Percentiles rank a stretch among this genome's conserved stretches.
phyloP scores from a whole-genome alignment of 2,888 invertebrate species.

The Plutella xylostella region DNA sequence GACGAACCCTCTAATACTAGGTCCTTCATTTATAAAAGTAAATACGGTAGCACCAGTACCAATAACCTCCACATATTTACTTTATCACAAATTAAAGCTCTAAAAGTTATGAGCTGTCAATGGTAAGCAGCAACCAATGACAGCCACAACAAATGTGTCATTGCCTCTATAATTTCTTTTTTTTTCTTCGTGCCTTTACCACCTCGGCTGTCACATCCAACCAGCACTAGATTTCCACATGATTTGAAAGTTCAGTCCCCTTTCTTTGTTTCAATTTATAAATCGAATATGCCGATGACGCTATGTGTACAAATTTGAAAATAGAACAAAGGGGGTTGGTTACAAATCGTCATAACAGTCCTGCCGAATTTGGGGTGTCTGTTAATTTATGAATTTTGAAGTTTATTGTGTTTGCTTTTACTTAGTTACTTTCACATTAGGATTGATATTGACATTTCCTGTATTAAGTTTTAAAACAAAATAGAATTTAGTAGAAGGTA shows the following conservation, averaged over 20 bases:
- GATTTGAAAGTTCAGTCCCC: slow-evolving; percentile 64
- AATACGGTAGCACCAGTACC: too few relatives aligned
- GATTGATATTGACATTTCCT: too few relatives aligned
- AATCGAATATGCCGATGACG: slow-evolving; percentile 27
- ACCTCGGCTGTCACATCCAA: slow-evolving; percentile 51
- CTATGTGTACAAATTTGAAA: slow-evolving; percentile 21
- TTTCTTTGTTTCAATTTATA: slow-evolving; percentile 63
- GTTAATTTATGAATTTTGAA: too few relatives aligned
- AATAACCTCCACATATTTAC: too few relatives aligned
- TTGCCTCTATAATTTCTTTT: slow-evolving; percentile 36
- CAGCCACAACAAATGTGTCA: slow-evolving; percentile 62
- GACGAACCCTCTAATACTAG: too few relatives aligned
- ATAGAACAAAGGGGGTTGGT: slow-evolving; percentile 29
- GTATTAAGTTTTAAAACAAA: too few relatives aligned
- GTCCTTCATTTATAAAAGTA: too few relatives aligned
- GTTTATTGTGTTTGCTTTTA: too few relatives aligned
- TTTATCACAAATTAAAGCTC: neutral
- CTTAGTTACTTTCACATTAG: too few relatives aligned
- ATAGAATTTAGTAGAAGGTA: too few relatives aligned
- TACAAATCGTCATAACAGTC: too few relatives aligned
- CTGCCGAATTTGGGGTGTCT: too few relatives aligned
- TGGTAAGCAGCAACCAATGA: slow-evolving; percentile 47
- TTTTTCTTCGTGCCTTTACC: slow-evolving; percentile 30
- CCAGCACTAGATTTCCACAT: slow-evolving; percentile 15
- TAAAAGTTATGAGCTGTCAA: slow-evolving; percentile 34